These are phyloP conservation scores for Epicampocera succincta DNA, from an alignment of 2,888 invertebrate species.

Conservation along the genomic window DNA sequence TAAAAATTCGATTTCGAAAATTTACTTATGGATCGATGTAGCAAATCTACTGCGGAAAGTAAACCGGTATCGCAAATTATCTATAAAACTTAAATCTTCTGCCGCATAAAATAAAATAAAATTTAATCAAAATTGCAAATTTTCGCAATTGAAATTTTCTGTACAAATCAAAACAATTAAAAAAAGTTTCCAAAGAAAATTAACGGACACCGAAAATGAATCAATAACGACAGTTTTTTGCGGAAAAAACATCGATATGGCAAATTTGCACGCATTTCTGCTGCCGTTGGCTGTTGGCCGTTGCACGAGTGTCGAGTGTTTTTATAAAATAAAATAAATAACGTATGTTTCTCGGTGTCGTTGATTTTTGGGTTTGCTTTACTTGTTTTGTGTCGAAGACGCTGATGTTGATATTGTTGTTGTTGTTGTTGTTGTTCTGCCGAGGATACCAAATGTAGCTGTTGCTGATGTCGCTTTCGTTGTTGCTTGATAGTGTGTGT, in stretches of 20 bases:
- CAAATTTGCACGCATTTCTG: not conserved
- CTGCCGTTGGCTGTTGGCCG: not conserved
- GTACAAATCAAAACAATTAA: no score
- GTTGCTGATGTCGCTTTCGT: constrained; percentile 17
- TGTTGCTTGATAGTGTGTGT: constrained; percentile 71
- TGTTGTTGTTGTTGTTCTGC: constrained; percentile 29
- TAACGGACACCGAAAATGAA: no score
- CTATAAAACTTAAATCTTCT: no score
- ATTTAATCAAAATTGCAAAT: no score
- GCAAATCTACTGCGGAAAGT: no score
- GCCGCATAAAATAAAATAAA: no score
- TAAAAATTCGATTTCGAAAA: no score
- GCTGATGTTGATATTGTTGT: constrained; percentile 49
- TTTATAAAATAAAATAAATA: constrained; percentile 45
- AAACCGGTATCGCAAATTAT: no score
- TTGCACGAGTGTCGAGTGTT: constrained; percentile 2
- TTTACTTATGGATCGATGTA: no score
- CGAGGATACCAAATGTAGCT: not conserved
- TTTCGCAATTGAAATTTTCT: no score
- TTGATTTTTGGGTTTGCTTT: constrained; percentile 48
- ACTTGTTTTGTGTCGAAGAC: constrained; percentile 55
- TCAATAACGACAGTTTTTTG: not conserved
- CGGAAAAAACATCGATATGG: not conserved
- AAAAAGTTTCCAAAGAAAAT: no score
- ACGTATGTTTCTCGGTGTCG: constrained; percentile 60